These are phyloP conservation scores for Drosophila ercepeae DNA, from an alignment of 1,140 invertebrate species.

Conservation along the genomic window DNA sequence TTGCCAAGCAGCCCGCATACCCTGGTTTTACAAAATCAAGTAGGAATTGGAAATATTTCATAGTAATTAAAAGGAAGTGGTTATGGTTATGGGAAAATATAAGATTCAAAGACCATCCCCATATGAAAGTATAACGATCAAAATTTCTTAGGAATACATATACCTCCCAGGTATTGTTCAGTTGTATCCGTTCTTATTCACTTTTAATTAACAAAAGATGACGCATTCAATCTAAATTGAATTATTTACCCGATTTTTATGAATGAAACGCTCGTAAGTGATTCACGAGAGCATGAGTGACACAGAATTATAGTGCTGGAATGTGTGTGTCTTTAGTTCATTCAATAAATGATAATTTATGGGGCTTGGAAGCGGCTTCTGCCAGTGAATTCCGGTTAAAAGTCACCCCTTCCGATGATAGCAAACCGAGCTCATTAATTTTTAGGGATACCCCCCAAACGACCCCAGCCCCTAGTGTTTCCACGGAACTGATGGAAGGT, in stretches of 20 bases:
- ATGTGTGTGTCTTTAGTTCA: constrained; percentile 17
- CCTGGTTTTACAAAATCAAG: constrained; percentile 6
- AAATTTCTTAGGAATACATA: neutral
- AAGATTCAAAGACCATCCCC: too few species aligned
- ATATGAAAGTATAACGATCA: neutral
- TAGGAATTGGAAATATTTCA: neutral
- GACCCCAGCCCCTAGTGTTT: neutral
- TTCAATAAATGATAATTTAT: constrained; percentile 46
- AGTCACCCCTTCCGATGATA: constrained; percentile 16
- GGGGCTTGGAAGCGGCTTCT: constrained; percentile 22
- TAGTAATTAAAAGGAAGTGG: neutral
- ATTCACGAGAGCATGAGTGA: constrained; percentile 25
- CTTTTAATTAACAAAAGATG: constrained; percentile 45
- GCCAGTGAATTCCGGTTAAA: constrained; percentile 45
- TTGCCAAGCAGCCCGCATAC: constrained; percentile 42
- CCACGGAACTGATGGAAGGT: constrained; percentile 18
- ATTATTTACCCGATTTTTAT: constrained; percentile 58
- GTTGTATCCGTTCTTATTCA: neutral
- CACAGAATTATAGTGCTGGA: constrained; percentile 14
- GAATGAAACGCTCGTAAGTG: constrained; percentile 49
- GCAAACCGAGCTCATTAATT: constrained; percentile 47
- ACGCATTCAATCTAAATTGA: constrained; percentile 55
- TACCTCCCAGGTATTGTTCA: neutral
- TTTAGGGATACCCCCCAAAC: neutral
- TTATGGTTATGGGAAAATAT: neutral